These are phyloP conservation scores for Pagrus major DNA, from an alignment of 2,113 vertebrate species.

Conservation along the genomic window DNA sequence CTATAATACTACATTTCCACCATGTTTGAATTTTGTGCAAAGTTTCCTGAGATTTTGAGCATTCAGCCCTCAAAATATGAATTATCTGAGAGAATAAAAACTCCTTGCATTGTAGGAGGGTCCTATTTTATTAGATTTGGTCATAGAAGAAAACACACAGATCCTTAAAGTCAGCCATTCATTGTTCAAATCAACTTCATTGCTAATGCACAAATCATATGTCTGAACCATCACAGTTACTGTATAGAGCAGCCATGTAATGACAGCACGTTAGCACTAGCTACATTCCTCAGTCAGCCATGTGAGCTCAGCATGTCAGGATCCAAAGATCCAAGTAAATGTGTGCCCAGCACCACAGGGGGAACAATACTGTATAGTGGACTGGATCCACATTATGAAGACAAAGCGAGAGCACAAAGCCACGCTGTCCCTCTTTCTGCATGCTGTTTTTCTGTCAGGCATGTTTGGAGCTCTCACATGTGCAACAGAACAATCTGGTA, in stretches of 20 bases:
- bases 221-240: background rate
- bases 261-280: background rate
- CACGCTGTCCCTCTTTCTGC: background rate
- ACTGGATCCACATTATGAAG: slow-evolving; percentile 7
- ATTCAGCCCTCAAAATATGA: no score
- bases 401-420: slow-evolving; percentile 58
- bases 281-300: background rate
- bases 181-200: background rate
- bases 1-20: no score
- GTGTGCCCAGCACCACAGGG: slow-evolving; percentile 18
- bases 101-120: no score
- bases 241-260: background rate
- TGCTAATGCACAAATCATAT: background rate
- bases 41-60: no score
- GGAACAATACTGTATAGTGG: slow-evolving; percentile 44
- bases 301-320: background rate
- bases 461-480: slow-evolving; percentile 43
- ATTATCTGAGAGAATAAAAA: no score
- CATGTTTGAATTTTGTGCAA: no score
- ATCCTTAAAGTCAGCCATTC: background rate
- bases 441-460: slow-evolving; percentile 6
- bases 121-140: no score
- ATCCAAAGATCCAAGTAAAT: slow-evolving; percentile 9
- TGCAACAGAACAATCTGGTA: slow-evolving; percentile 66
- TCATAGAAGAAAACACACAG: no score